phyloP scores from a whole-genome alignment of 2,888 invertebrate genomes.

The Thereva nobilitata region DNA sequence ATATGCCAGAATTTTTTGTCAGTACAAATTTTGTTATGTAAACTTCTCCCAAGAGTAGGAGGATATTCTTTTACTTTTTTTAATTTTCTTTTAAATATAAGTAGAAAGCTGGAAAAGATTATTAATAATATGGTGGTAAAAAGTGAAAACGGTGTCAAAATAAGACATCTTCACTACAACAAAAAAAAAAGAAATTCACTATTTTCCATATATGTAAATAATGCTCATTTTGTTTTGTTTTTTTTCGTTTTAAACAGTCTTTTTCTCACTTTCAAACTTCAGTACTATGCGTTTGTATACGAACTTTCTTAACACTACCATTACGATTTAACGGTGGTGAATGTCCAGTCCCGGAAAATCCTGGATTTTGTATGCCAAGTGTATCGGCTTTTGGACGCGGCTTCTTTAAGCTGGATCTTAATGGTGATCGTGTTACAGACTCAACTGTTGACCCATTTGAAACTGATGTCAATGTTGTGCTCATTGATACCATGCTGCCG shows the following conservation, averaged over 20 bases:
- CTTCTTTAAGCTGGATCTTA: conserved; percentile 83
- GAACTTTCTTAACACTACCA: conserved; percentile 87
- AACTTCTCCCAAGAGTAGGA: no score
- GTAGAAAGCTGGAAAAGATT: no score
- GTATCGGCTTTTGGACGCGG: conserved; percentile 66
- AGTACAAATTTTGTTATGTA: no score
- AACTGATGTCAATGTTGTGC: conserved; percentile 71
- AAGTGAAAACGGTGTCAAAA: background rate
- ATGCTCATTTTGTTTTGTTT: conserved; percentile 20
- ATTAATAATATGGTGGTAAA: no score
- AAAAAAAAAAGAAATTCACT: background rate
- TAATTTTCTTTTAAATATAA: no score
- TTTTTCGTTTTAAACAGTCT: conserved; percentile 12
- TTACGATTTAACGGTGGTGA: conserved; percentile 83
- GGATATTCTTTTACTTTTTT: no score
- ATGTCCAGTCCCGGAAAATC: conserved; percentile 70
- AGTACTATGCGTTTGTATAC: conserved; percentile 90
- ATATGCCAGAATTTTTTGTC: no score
- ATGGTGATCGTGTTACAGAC: conserved; percentile 65
- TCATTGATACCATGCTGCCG: conserved; percentile 74
- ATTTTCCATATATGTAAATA: conserved; percentile 19
- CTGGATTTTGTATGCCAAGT: conserved; percentile 85
- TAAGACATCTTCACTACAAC: background rate
- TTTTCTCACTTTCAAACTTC: conserved; percentile 66
- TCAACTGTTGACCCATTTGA: conserved; percentile 60